Conservation (phyloP, 2,797 vertebrate genomes). For the Jordanella pulchra region DNA sequence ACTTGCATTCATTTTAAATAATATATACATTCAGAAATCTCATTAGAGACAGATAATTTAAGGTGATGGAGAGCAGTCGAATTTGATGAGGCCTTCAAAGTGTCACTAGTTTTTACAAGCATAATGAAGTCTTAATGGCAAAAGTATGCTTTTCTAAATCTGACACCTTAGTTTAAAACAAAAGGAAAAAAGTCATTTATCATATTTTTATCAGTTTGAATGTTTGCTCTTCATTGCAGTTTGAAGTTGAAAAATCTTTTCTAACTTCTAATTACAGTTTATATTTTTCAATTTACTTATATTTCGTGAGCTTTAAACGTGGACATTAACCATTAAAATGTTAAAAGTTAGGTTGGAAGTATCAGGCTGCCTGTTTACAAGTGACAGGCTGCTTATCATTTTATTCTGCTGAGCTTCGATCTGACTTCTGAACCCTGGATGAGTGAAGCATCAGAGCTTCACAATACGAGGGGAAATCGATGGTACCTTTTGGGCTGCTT, state of each 20-base stretch:
- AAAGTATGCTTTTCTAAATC: conserved; percentile 35
- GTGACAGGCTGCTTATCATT: conserved; percentile 44
- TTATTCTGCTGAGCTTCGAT: conserved; percentile 34
- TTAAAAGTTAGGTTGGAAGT: conserved; percentile 15
- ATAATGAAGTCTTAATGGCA: conserved; percentile 45
- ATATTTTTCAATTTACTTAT: conserved; percentile 29
- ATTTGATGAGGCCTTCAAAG: conserved; percentile 19
- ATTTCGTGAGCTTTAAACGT: conserved; percentile 18
- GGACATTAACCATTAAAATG: conserved; percentile 6
- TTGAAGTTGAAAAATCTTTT: background rate
- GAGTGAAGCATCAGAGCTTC: conserved; percentile 65
- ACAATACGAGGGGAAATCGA: conserved; percentile 69
- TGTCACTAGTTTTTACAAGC: conserved; percentile 19
- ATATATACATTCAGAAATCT: background rate
- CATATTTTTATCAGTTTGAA: conserved; percentile 28
- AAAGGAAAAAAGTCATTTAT: conserved; percentile 33
- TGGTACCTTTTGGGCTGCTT: conserved; percentile 63
- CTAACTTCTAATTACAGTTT: conserved; percentile 9
- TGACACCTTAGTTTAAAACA: conserved; percentile 5
- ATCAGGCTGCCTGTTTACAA: conserved; percentile 49
- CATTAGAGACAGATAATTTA: background rate
- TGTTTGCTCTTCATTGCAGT: conserved; percentile 7
- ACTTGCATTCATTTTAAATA: background rate
- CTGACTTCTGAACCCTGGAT: conserved; percentile 39
- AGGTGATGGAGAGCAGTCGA: background rate